Percentiles rank a stretch among this genome's conserved stretches.
Conservation (phyloP, 2,797 vertebrate species). For the Sebastiscus albofasciatus region DNA sequence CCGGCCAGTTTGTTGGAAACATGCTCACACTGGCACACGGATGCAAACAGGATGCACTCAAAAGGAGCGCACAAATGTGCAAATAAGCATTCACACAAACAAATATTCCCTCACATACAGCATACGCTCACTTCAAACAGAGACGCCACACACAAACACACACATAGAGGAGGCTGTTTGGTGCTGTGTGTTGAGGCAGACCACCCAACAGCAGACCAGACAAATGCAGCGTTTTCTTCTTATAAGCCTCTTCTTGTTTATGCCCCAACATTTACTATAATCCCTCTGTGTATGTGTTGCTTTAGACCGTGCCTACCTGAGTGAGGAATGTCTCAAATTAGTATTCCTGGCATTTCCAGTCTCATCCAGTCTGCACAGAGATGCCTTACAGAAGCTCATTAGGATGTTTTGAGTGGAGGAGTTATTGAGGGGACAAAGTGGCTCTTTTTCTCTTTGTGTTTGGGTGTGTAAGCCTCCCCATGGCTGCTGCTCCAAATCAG, state of each 20-base stretch:
- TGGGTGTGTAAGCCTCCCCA: not conserved
- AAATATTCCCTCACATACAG: slow-evolving; percentile 57
- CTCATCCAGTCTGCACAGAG: not conserved
- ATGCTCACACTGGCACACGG: slow-evolving; percentile 28
- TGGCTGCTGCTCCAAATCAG: slow-evolving; percentile 29
- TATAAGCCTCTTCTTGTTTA: slow-evolving; percentile 59
- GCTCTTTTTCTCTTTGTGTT: slow-evolving; percentile 38
- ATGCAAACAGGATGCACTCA: slow-evolving; percentile 65
- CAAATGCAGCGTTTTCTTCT: slow-evolving; percentile 39
- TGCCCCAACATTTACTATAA: slow-evolving; percentile 41
- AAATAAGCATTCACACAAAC: slow-evolving; percentile 58
- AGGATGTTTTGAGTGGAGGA: slow-evolving; percentile 33
- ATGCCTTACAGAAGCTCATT: slow-evolving; percentile 33
- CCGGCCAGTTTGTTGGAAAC: slow-evolving; percentile 43
- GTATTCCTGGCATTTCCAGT: slow-evolving; percentile 9
- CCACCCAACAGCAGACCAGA: slow-evolving; percentile 72
- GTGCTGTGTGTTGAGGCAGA: slow-evolving; percentile 47
- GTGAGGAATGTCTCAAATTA: slow-evolving; percentile 36
- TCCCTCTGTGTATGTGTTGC: slow-evolving; percentile 29
- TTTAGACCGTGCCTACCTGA: slow-evolving; percentile 7
- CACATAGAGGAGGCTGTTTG: slow-evolving; percentile 46
- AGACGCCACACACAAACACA: slow-evolving; percentile 9
- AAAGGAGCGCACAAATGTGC: slow-evolving; percentile 37
- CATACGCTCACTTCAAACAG: slow-evolving; percentile 53
- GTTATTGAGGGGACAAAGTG: not conserved